Evolutionary conservation across 2,113 vertebrate genomes (phyloP).

Genomic region (Oreochromis spilurus): DNA sequence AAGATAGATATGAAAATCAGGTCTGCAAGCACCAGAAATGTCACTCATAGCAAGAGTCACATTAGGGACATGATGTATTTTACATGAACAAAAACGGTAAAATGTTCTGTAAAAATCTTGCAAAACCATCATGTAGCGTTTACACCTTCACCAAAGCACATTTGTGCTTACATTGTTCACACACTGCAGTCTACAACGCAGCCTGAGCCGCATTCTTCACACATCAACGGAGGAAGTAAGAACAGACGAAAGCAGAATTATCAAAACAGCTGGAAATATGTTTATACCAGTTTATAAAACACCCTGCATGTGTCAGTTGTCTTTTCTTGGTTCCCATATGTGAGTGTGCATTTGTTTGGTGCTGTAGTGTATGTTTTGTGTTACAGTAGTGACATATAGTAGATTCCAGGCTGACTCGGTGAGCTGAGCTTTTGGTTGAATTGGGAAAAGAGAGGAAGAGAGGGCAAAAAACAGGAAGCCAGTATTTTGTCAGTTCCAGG

Average conservation of each 20-base stretch:
- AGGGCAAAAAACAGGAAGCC: not conserved
- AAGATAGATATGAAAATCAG: not conserved
- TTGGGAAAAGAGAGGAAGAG: not conserved
- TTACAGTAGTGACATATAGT: not conserved
- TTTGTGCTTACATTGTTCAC: not conserved
- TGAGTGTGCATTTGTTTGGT: not conserved
- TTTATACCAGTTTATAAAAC: not conserved
- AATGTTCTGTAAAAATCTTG: not conserved
- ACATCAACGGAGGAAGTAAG: not conserved
- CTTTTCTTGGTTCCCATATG: not conserved
- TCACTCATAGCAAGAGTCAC: not conserved
- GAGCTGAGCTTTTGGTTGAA: not conserved
- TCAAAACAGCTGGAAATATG: not conserved
- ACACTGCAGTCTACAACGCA: not conserved
- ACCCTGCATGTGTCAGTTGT: not conserved
- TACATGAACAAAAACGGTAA: not conserved
- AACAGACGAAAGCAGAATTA: not conserved
- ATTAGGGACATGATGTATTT: not conserved
- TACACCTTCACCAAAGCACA: not conserved
- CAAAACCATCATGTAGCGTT: not conserved
- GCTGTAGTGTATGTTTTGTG: accelerated
- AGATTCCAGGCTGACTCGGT: not conserved
- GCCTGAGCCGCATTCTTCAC: not conserved
- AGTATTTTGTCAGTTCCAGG: not conserved
- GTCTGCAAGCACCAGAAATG: not conserved